Conservation (phyloP, 2,797 vertebrate species). For the Gymnoscopelus microlampas region DNA sequence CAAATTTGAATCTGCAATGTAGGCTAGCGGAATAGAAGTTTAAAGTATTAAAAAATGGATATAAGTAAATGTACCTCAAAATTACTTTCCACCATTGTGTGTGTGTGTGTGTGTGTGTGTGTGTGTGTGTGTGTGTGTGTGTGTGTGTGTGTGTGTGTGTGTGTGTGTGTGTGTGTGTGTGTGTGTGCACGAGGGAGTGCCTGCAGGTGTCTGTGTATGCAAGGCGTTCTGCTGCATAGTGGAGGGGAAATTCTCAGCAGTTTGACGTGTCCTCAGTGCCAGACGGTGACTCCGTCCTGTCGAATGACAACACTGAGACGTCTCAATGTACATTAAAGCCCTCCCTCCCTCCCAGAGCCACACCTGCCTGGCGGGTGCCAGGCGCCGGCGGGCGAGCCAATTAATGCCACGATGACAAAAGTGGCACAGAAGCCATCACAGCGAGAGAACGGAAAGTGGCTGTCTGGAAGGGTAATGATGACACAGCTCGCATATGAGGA, state of each 20-base stretch:
- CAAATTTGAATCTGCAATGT: too few relatives aligned
- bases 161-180: neutral
- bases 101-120: slow-evolving; percentile 4
- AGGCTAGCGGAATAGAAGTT: too few relatives aligned
- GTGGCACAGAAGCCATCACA: slow-evolving; percentile 1
- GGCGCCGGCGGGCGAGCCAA: slow-evolving; percentile 7
- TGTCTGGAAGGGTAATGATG: too few relatives aligned
- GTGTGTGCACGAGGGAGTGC: neutral
- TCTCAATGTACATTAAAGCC: slow-evolving; percentile 39
- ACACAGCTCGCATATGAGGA: too few relatives aligned
- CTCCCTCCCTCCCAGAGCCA: slow-evolving; percentile 16
- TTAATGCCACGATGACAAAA: slow-evolving; percentile 32
- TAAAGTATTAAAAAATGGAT: too few relatives aligned
- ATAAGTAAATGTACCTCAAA: too few relatives aligned
- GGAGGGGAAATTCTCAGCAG: slow-evolving; percentile 44
- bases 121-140: neutral
- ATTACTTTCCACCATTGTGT: neutral
- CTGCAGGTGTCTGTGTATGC: too few relatives aligned
- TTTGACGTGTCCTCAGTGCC: slow-evolving; percentile 31
- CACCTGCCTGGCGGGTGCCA: slow-evolving; percentile 13
- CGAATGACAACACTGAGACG: slow-evolving; percentile 67
- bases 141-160: neutral
- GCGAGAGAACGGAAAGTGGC: neutral
- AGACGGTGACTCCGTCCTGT: slow-evolving; percentile 50
- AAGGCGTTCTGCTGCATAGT: slow-evolving; percentile 1